Evolutionary conservation across 2,888 invertebrate species (phyloP).

Genomic region (Liodrosophila aerea): DNA sequence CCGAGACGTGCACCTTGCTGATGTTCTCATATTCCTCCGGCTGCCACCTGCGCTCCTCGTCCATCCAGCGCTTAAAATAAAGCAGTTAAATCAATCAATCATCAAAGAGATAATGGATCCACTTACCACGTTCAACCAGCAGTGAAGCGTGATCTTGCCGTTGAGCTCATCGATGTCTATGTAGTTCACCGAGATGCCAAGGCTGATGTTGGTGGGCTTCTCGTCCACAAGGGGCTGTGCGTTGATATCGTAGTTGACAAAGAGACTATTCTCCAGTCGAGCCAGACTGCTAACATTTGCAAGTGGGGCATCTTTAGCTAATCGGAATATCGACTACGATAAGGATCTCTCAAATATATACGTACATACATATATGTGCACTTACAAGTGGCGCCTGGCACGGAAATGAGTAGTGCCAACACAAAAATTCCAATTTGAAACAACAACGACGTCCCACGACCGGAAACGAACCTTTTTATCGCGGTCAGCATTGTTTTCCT

Average conservation of each 20-base stretch:
- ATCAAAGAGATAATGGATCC: no score
- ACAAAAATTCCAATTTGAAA: slow-evolving; percentile 31
- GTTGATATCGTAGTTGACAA: slow-evolving; percentile 83
- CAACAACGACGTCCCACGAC: slow-evolving; percentile 47
- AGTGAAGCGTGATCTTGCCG: slow-evolving; percentile 85
- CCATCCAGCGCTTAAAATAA: slow-evolving; percentile 86
- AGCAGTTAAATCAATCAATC: background rate
- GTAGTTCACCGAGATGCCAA: slow-evolving; percentile 86
- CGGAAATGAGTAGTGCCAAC: slow-evolving; percentile 46
- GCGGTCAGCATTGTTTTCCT: slow-evolving; percentile 54
- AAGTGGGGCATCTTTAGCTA: slow-evolving; percentile 20
- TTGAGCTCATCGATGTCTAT: slow-evolving; percentile 86
- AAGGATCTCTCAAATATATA: background rate
- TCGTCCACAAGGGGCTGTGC: slow-evolving; percentile 75
- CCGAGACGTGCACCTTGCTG: slow-evolving; percentile 85
- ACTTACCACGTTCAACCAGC: slow-evolving; percentile 86
- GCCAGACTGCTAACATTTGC: slow-evolving; percentile 63
- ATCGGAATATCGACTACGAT: background rate
- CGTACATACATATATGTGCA: slow-evolving; percentile 6
- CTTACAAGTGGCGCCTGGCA: slow-evolving; percentile 71
- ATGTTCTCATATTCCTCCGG: slow-evolving; percentile 86
- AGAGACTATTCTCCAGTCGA: slow-evolving; percentile 81
- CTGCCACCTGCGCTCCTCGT: slow-evolving; percentile 90
- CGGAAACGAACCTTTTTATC: slow-evolving; percentile 78
- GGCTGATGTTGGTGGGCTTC: slow-evolving; percentile 65